phyloP scores from a whole-genome alignment of 2,113 vertebrate species.

The Cyprinodon brontotheroides region DNA sequence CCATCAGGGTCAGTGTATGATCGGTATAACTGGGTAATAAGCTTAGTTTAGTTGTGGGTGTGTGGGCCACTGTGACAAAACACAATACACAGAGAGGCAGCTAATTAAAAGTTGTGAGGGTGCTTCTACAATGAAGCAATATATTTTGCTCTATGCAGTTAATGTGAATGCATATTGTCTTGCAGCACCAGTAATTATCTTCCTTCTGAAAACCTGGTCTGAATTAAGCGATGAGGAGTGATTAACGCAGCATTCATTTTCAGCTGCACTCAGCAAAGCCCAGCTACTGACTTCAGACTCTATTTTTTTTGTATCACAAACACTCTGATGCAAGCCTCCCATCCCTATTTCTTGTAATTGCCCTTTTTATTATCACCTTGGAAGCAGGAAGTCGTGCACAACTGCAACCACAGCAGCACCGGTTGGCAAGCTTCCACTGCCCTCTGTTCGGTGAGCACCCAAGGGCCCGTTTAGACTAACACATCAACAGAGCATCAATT shows the following conservation, averaged over 20 bases:
- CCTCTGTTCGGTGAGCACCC: slow-evolving; percentile 68
- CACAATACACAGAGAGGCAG: slow-evolving; percentile 3
- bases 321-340: slow-evolving; percentile 24
- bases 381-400: slow-evolving; percentile 26
- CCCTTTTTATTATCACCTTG: slow-evolving; percentile 39
- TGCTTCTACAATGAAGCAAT: background rate
- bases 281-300: background rate
- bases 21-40: slow-evolving; percentile 1
- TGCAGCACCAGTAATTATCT: background rate
- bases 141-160: slow-evolving; percentile 14
- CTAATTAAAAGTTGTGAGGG: slow-evolving; percentile 7
- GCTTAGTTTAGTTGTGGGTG: slow-evolving; percentile 2
- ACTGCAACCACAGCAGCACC: slow-evolving; percentile 58
- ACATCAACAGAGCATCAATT: slow-evolving; percentile 42
- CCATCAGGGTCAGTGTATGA: slow-evolving; percentile 16
- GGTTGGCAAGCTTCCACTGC: slow-evolving; percentile 64
- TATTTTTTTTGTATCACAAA: background rate
- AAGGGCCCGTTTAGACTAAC: slow-evolving; percentile 58
- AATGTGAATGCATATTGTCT: slow-evolving; percentile 6
- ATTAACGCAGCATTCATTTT: background rate
- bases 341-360: slow-evolving; percentile 42
- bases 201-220: slow-evolving; percentile 6
- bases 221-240: slow-evolving; percentile 4
- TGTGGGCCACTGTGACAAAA: slow-evolving; percentile 5
- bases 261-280: background rate